These are phyloP conservation scores for Acanthochromis polyacanthus DNA, from an alignment of 2,113 vertebrate species.

Conservation along the genomic window DNA sequence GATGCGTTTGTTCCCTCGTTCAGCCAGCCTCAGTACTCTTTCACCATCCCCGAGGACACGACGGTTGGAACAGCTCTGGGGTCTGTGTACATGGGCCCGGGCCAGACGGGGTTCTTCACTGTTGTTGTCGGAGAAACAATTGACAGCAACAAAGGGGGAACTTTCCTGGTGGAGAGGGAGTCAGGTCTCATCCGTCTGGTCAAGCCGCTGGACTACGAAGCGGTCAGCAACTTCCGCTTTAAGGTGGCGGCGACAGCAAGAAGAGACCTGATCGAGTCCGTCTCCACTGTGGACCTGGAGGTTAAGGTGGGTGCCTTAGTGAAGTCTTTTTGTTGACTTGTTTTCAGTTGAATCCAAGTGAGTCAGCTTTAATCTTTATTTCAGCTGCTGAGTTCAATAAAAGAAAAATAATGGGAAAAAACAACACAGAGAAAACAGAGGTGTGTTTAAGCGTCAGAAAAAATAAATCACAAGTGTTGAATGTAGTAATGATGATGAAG, in stretches of 20 bases:
- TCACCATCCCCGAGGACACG: slow-evolving; percentile 91
- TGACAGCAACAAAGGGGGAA: slow-evolving; percentile 90
- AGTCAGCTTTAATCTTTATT: not conserved
- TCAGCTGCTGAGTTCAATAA: not conserved
- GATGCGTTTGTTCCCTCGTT: slow-evolving; percentile 92
- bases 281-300: slow-evolving; percentile 93
- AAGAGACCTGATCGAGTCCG: slow-evolving; percentile 89
- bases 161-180: slow-evolving; percentile 93
- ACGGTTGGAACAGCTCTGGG: slow-evolving; percentile 91
- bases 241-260: slow-evolving; percentile 91
- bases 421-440: not conserved
- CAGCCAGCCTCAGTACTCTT: slow-evolving; percentile 95
- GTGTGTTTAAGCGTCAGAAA: not conserved
- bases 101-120: slow-evolving; percentile 86
- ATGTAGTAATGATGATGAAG: not conserved
- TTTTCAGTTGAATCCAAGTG: not conserved
- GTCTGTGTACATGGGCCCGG: slow-evolving; percentile 88
- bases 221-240: slow-evolving; percentile 89
- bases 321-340: not conserved
- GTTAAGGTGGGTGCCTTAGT: slow-evolving; percentile 86
- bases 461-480: not conserved
- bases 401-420: not conserved
- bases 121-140: slow-evolving; percentile 88
- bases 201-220: slow-evolving; percentile 92
- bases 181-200: slow-evolving; percentile 91